Percentiles rank a stretch among this genome's conserved stretches.
phyloP scores from a whole-genome alignment of 2,888 invertebrate genomes.

The Abrostola tripartita region DNA sequence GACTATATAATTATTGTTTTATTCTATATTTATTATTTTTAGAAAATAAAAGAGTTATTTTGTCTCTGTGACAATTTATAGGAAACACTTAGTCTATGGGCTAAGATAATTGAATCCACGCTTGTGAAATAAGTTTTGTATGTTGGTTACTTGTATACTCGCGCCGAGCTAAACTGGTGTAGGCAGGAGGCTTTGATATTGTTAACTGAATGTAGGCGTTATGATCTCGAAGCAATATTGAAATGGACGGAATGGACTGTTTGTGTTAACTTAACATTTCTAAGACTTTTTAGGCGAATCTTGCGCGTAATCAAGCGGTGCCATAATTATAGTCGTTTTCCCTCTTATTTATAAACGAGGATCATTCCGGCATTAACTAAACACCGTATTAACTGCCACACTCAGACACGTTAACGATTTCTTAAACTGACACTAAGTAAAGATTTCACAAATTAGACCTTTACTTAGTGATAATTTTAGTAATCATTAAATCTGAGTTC shows the following conservation, averaged over 20 bases:
- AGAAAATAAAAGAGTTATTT: constrained; percentile 1
- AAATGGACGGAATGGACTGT: constrained; percentile 38
- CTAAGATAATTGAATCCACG: constrained; percentile 7
- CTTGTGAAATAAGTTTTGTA: constrained; percentile 41
- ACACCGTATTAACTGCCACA: too few species aligned
- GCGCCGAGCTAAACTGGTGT: constrained; percentile 22
- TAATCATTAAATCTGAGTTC: too few species aligned
- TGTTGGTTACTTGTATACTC: constrained; percentile 33
- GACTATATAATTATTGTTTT: constrained; percentile 40
- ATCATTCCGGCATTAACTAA: too few species aligned
- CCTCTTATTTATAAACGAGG: too few species aligned
- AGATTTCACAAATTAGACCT: too few species aligned
- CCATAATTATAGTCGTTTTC: too few species aligned
- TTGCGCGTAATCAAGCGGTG: too few species aligned
- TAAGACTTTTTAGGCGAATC: too few species aligned
- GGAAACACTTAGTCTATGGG: constrained; percentile 16
- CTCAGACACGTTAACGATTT: too few species aligned
- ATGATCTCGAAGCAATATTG: constrained; percentile 51
- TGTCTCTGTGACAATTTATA: neutral
- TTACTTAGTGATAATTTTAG: too few species aligned
- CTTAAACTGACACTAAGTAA: too few species aligned
- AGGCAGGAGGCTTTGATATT: constrained; percentile 36
- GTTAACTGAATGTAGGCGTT: constrained; percentile 43
- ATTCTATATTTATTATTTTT: constrained; percentile 42
- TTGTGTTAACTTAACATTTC: constrained; percentile 25